Evolutionary conservation across 2,888 invertebrate species (phyloP).

Genomic region (Phaedon cochleariae): DNA sequence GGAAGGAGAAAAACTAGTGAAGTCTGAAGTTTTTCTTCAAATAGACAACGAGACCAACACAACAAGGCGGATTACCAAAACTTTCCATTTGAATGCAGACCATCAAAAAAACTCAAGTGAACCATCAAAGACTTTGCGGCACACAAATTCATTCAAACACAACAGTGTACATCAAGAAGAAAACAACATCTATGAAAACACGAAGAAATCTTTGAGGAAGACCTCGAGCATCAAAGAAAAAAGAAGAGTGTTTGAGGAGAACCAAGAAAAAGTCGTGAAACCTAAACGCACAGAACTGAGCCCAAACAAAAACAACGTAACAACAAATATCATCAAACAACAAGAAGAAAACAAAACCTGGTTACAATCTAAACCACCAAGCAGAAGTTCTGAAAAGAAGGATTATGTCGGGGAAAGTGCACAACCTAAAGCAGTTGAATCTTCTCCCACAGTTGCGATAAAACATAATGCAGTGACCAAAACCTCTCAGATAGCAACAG

Average conservation of each 20-base stretch:
- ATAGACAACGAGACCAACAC: slow-evolving; percentile 41
- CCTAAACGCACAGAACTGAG: background rate
- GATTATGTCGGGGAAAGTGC: background rate
- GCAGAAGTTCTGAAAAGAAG: background rate
- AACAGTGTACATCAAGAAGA: slow-evolving; percentile 33
- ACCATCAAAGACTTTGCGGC: background rate
- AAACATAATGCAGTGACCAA: too few species aligned
- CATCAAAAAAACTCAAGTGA: background rate
- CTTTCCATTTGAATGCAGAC: slow-evolving; percentile 28
- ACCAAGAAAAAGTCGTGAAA: background rate
- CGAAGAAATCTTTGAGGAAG: slow-evolving; percentile 24
- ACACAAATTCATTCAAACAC: slow-evolving; percentile 15
- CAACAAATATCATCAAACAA: too few species aligned
- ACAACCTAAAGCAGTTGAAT: background rate
- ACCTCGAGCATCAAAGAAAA: slow-evolving; percentile 42
- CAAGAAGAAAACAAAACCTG: background rate
- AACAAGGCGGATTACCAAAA: slow-evolving; percentile 25
- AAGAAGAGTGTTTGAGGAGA: slow-evolving; percentile 40
- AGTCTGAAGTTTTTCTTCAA: slow-evolving; percentile 54
- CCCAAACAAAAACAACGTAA: background rate
- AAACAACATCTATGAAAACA: slow-evolving; percentile 11
- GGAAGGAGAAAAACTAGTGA: slow-evolving; percentile 45
- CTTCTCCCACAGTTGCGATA: too few species aligned
- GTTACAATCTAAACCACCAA: background rate
- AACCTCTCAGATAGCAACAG: too few species aligned